Evolutionary conservation across 2,797 vertebrate species (phyloP).

Genomic region (Fundulus diaphanus): DNA sequence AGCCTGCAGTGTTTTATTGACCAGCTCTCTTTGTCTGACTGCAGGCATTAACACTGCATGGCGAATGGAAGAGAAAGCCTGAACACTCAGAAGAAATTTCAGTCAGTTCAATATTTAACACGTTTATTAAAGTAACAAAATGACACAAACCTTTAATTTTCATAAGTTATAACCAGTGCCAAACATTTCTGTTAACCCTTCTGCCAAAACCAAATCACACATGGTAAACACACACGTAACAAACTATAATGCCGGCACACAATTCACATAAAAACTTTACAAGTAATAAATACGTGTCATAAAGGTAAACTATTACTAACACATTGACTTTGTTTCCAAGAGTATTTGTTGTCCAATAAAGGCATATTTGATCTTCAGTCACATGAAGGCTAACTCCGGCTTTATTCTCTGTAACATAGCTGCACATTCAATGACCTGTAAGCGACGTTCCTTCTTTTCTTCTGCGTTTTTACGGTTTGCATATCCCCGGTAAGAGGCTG

Average conservation of each 20-base stretch:
- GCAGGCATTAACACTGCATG: neutral
- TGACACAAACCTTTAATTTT: neutral
- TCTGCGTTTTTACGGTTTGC: neutral
- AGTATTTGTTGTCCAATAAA: too few relatives aligned
- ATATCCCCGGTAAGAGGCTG: neutral
- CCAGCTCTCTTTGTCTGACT: neutral
- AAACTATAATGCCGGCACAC: neutral
- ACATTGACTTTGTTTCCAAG: neutral
- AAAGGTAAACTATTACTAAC: neutral
- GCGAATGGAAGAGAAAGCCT: neutral
- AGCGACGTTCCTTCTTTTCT: neutral
- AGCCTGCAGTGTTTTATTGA: neutral
- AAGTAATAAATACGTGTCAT: neutral
- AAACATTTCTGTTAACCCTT: neutral
- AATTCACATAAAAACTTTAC: neutral
- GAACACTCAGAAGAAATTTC: neutral
- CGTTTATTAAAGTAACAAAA: conserved; percentile 2
- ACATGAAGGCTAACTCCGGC: neutral
- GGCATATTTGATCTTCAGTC: neutral
- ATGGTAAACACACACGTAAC: neutral
- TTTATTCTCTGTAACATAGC: neutral
- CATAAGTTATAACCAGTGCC: neutral
- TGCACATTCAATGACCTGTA: neutral
- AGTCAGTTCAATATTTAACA: neutral
- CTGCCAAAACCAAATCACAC: neutral